Evolutionary conservation across 2,113 vertebrate genomes (phyloP), one percentile per base, ranked within the genome.

Genomic region (Campylomormyrus numenius): DNA sequence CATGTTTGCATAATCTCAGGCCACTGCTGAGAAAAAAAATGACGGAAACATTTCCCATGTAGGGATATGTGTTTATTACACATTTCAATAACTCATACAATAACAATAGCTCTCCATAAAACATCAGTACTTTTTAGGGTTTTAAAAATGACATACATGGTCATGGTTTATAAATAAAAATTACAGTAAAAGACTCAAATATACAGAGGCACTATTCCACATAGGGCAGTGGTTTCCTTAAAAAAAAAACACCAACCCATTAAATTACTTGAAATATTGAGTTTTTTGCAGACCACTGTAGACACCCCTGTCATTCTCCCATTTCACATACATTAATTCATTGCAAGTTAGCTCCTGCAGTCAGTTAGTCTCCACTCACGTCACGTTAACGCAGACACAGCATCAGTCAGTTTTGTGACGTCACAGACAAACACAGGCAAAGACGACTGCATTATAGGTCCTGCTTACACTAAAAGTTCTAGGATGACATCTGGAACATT

Each of bases 141-240:
- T 80, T 85, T 46, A 85, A 85, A 83, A 31, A 80, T 80, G 11
- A 89, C 88, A 83, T 53, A 52, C 27, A 89, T 35, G 35, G 48
- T 39, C 31, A 15, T 46, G 70, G 19, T 77, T 74, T 6, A 85
- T 52, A 80, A n/a, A 80, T 49, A 89, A 89, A 15, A 50, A 3
- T 83, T 5, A 52, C n/a, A 66, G 11, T 49, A 31, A 80, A 53
- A 42, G 88, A 88, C 19, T 53, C 15, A 46, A 11, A 88, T 39
- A 24, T 58, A 62, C 53, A 62, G n/a, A 45, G 8, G 35, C 42
- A 85, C 46, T 49, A 46, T 85, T 49, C 24, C 83, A 48, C 45
- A 48, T 1, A 48, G 24, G 35, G 83, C 42, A 5, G 21, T 49
- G 42, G 24, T 49, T 49, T 24, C n/a, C 27, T 70, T 19, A 39